phyloP scores from a whole-genome alignment of 2,888 invertebrate genomes.

The Plutella xylostella region DNA sequence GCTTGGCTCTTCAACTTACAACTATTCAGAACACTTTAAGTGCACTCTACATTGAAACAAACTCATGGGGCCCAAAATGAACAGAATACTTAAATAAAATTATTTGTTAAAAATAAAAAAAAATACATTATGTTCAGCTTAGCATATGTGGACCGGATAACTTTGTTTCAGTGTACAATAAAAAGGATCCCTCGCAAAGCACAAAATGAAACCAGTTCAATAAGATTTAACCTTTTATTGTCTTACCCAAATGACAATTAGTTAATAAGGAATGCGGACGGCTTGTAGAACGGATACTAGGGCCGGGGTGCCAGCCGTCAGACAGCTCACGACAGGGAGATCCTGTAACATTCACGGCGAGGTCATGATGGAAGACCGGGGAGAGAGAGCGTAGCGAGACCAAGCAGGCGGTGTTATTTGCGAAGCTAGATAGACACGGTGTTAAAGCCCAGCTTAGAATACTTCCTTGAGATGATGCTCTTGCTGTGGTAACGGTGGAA shows the following conservation, averaged over 20 bases:
- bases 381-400: constrained; percentile 44
- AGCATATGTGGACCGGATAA: background rate
- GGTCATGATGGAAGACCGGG: constrained; percentile 45
- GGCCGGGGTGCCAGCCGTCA: constrained; percentile 19
- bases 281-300: constrained; percentile 21
- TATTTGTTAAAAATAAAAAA: background rate
- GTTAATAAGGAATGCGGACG: constrained; percentile 57
- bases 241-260: constrained; percentile 46
- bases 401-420: constrained; percentile 47
- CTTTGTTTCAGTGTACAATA: no score
- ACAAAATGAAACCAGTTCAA: constrained; percentile 30
- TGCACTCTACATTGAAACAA: background rate
- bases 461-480: constrained; percentile 80
- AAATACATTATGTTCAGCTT: background rate
- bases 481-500: constrained; percentile 82
- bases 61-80: background rate
- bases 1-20: background rate
- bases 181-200: constrained; percentile 22
- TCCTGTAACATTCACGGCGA: constrained; percentile 62
- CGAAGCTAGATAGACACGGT: constrained; percentile 63
- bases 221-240: constrained; percentile 56
- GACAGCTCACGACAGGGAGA: constrained; percentile 51
- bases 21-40: background rate
- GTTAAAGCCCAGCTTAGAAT: constrained; percentile 69
- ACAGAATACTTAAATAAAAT: no score